Percentiles rank a stretch among this genome's conserved stretches.
These are phyloP conservation scores for Phrynocephalus versicolor DNA, from an alignment of 2,113 vertebrate genomes.

Conservation along the genomic window DNA sequence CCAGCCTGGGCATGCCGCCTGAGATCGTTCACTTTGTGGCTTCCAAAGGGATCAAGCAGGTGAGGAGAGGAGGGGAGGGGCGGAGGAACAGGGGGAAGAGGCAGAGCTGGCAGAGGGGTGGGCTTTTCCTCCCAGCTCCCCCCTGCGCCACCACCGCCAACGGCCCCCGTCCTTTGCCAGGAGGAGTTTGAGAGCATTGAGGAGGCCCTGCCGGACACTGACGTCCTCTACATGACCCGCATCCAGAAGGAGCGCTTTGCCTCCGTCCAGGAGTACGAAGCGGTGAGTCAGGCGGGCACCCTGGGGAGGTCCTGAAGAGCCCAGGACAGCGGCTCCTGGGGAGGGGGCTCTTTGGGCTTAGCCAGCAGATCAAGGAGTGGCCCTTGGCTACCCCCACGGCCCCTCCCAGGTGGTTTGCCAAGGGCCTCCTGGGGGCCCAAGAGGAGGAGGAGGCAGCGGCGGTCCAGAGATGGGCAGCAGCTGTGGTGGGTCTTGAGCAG, in stretches of 20 bases:
- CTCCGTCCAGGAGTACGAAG: conserved; percentile 83
- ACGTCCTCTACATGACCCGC: conserved; percentile 94
- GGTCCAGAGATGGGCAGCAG: too few relatives aligned
- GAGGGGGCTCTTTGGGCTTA: too few relatives aligned
- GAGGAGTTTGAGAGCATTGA: conserved; percentile 95
- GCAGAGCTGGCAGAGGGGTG: background rate
- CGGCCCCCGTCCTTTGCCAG: conserved; percentile 59
- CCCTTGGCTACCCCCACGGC: too few relatives aligned
- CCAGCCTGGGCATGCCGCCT: conserved; percentile 86
- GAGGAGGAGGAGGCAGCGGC: too few relatives aligned
- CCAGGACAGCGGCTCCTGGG: too few relatives aligned
- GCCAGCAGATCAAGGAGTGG: too few relatives aligned
- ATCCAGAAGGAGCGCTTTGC: conserved; percentile 95
- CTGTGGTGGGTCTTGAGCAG: too few relatives aligned
- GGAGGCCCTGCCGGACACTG: conserved; percentile 91
- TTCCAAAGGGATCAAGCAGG: conserved; percentile 93
- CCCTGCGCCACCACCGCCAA: rapidly evolving
- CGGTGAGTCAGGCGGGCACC: conserved; percentile 74
- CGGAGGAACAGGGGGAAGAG: too few relatives aligned
- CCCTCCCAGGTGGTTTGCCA: too few relatives aligned
- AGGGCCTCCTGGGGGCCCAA: too few relatives aligned
- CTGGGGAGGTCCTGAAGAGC: too few relatives aligned
- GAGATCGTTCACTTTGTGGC: conserved; percentile 88
- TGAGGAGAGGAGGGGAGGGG: conserved; percentile 57
- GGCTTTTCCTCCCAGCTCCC: background rate